Evolutionary conservation across 2,888 invertebrate species (phyloP).

Genomic region (Melitaea athalia): DNA sequence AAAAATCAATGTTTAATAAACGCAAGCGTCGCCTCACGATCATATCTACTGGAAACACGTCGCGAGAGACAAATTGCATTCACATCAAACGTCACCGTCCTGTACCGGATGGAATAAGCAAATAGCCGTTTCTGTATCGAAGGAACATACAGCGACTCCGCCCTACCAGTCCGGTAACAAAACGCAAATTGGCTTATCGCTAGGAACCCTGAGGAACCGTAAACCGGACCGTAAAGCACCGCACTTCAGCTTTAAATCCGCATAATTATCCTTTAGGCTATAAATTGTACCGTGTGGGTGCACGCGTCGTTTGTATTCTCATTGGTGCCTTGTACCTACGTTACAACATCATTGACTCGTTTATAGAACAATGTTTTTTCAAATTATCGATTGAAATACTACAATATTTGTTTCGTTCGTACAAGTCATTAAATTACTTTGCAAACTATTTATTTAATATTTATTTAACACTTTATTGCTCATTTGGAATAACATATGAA

Average conservation of each 20-base stretch:
- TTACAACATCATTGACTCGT: conserved; percentile 52
- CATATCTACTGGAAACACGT: conserved; percentile 77
- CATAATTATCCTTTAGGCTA: conserved; percentile 76
- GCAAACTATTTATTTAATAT: no score
- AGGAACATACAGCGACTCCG: conserved; percentile 46
- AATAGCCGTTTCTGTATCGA: conserved; percentile 64
- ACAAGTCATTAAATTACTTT: not conserved
- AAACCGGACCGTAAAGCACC: conserved; percentile 68
- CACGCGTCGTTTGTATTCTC: conserved; percentile 53
- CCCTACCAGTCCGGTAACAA: conserved; percentile 58
- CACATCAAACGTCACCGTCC: conserved; percentile 71
- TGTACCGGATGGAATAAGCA: conserved; percentile 63
- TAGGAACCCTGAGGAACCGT: conserved; percentile 63
- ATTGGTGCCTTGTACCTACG: conserved; percentile 47
- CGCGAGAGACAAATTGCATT: conserved; percentile 77
- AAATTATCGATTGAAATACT: conserved; percentile 2
- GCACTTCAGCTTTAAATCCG: conserved; percentile 71
- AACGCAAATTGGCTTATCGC: conserved; percentile 61
- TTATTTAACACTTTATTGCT: no score
- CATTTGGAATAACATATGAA: no score
- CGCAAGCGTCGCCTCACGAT: conserved; percentile 64
- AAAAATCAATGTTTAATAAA: conserved; percentile 73
- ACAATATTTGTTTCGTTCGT: not conserved
- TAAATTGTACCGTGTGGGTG: conserved; percentile 67
- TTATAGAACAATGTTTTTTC: conserved; percentile 22